These are phyloP conservation scores for Casuarius casuarius DNA, from an alignment of 2,113 vertebrate species.

Conservation along the genomic window DNA sequence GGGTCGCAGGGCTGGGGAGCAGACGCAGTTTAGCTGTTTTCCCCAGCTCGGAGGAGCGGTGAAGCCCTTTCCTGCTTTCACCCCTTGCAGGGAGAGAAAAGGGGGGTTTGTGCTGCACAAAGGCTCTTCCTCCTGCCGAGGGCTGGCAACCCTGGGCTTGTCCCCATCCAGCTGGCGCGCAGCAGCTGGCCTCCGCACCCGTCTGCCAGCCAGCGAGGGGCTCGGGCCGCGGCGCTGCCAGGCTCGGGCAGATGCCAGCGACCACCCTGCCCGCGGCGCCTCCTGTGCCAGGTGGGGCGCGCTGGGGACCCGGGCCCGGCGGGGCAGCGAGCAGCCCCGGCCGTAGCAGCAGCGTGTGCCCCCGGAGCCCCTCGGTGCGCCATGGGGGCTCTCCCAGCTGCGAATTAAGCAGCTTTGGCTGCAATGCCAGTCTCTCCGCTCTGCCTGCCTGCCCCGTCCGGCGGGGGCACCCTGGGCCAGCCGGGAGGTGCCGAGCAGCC, in stretches of 20 bases:
- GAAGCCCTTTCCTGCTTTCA: not conserved
- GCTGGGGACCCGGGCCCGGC: too few relatives aligned
- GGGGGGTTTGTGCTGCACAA: not conserved
- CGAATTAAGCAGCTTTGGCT: not conserved
- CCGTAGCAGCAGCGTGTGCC: not conserved
- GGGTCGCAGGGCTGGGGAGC: not conserved
- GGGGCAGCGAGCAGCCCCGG: too few relatives aligned
- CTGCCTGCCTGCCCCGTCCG: not conserved
- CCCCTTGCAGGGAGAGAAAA: not conserved
- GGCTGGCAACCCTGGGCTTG: not conserved
- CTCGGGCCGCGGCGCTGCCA: not conserved
- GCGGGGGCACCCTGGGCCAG: too few relatives aligned
- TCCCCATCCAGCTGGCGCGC: not conserved
- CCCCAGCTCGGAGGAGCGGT: not conserved
- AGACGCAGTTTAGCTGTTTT: not conserved
- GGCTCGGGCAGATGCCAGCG: not conserved
- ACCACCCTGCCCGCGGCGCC: not conserved
- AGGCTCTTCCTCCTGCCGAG: slow-evolving; percentile 45
- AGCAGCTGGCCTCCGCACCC: not conserved
- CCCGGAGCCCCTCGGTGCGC: not conserved
- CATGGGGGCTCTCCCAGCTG: not conserved
- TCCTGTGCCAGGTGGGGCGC: not conserved
- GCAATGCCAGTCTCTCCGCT: not conserved
- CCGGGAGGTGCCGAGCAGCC: not conserved
- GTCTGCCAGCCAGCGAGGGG: not conserved